Conservation (phyloP, 30 jellyfish, hydroid and myxozoan genomes). For the Euphysa ruthae region DNA sequence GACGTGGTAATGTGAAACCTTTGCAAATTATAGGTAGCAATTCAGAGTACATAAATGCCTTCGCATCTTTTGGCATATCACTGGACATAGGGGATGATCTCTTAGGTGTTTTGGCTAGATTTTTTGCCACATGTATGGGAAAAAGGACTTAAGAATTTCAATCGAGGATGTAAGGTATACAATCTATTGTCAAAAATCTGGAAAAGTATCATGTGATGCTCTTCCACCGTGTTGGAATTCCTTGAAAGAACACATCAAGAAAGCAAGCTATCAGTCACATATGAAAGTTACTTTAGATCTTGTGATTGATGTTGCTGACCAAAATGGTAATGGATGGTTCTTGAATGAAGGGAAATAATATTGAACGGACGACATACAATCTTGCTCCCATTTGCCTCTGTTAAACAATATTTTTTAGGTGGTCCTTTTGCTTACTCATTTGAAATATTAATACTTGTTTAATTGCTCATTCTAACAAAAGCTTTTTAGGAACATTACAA, state of each 20-base stretch:
- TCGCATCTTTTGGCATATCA: neutral
- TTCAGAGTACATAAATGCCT: neutral
- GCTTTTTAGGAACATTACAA: too few relatives aligned
- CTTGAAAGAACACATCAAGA: constrained; percentile 31
- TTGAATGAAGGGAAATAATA: constrained; percentile 1
- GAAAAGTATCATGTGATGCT: too few relatives aligned
- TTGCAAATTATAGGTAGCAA: neutral
- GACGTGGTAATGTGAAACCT: neutral
- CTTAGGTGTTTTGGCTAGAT: neutral
- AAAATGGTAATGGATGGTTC: constrained; percentile 21
- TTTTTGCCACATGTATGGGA: constrained; percentile 17
- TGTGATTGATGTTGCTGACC: constrained; percentile 3
- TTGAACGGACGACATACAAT: constrained; percentile 32
- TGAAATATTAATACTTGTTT: too few relatives aligned
- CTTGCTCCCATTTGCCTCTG: constrained; percentile 51
- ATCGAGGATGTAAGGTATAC: constrained; percentile 43
- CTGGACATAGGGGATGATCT: neutral
- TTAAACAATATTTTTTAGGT: too few relatives aligned
- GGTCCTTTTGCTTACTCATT: too few relatives aligned
- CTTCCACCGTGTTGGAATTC: constrained; percentile 37
- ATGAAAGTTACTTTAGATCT: constrained; percentile 28
- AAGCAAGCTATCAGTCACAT: constrained; percentile 33
- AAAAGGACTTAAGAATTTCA: neutral
- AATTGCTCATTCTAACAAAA: too few relatives aligned
- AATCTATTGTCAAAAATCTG: constrained; percentile 38